These are phyloP conservation scores for Polypedilum pembai DNA, from an alignment of 1,140 invertebrate species.

Conservation along the genomic window DNA sequence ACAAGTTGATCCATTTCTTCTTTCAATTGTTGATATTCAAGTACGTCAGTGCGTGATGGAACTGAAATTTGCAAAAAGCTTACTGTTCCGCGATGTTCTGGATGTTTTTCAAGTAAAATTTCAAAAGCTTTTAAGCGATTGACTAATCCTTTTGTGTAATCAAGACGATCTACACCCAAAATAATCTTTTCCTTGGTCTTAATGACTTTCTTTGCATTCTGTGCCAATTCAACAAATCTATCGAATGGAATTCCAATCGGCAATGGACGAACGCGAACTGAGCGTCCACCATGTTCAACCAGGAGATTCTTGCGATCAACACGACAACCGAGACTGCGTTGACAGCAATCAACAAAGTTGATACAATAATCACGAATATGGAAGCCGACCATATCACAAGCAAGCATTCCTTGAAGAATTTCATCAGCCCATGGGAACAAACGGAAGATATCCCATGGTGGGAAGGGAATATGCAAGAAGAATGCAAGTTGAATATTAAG, in stretches of 20 bases:
- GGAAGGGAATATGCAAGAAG: conserved; percentile 88
- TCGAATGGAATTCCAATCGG: conserved; percentile 85
- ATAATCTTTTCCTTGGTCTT: conserved; percentile 66
- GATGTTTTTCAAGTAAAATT: conserved; percentile 72
- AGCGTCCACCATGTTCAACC: conserved; percentile 78
- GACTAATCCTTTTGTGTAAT: conserved; percentile 87
- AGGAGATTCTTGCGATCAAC: conserved; percentile 79
- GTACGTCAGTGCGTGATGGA: conserved; percentile 80
- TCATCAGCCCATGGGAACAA: conserved; percentile 86
- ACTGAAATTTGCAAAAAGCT: conserved; percentile 78
- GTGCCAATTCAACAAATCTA: conserved; percentile 72
- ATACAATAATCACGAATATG: conserved; percentile 86
- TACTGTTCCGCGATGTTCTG: conserved; percentile 77
- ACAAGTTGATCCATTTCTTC: conserved; percentile 86
- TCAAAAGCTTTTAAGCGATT: conserved; percentile 78
- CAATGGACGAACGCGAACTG: conserved; percentile 70
- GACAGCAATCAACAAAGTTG: conserved; percentile 87
- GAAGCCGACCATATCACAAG: conserved; percentile 86
- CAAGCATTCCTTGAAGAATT: conserved; percentile 81
- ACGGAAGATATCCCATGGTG: conserved; percentile 85
- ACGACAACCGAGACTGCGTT: conserved; percentile 75
- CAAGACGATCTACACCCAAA: conserved; percentile 77
- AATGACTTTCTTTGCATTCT: conserved; percentile 65
- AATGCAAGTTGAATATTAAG: conserved; percentile 75
- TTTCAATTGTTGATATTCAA: conserved; percentile 84